Percentiles rank a stretch among this genome's conserved stretches.
phyloP scores from a whole-genome alignment of 2,888 invertebrate species.

The Diarsia brunnea region DNA sequence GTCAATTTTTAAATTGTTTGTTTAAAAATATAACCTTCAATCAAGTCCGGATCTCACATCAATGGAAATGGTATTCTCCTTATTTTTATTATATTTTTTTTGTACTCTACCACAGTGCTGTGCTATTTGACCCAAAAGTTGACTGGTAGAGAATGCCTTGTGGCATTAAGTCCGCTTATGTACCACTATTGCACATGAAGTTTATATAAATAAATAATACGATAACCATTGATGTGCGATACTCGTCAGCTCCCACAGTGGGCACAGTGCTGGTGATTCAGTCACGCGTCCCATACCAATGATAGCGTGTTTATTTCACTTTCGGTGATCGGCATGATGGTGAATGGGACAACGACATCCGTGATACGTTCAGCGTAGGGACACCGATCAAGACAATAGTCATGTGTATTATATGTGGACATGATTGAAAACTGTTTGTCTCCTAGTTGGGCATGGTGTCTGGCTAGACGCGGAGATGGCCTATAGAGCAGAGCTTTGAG shows the following conservation, averaged over 20 bases:
- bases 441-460: background rate
- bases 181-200: no score
- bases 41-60: background rate
- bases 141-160: no score
- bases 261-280: background rate
- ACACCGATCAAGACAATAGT: background rate
- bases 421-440: background rate
- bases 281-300: constrained; percentile 7
- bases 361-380: constrained; percentile 22
- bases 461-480: background rate
- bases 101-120: no score
- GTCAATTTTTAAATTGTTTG: background rate
- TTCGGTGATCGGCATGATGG: constrained; percentile 19
- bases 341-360: constrained; percentile 15
- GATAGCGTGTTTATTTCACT: constrained; percentile 15
- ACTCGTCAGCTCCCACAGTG: background rate
- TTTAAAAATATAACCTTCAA: background rate
- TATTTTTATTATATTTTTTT: no score
- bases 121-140: no score
- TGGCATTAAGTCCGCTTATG: no score
- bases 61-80: background rate
- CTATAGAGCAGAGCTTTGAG: background rate
- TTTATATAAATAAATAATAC: background rate
- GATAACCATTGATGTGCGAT: background rate
- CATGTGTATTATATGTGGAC: background rate